These are phyloP conservation scores for Protodeltote pygarga DNA, from an alignment of 2,888 invertebrate genomes.

Conservation along the genomic window DNA sequence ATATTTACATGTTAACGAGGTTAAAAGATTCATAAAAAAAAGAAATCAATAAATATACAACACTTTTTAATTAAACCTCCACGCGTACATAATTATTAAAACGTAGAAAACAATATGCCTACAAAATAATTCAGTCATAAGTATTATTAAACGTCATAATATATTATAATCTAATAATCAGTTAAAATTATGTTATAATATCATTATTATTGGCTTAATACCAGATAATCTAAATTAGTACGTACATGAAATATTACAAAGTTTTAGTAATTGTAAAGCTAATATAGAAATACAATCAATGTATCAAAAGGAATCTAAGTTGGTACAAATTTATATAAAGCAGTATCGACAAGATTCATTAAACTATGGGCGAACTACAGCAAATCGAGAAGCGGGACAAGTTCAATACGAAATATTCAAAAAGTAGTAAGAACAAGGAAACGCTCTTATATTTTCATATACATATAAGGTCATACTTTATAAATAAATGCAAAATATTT, in stretches of 20 bases:
- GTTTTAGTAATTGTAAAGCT: slow-evolving; percentile 11
- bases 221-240: slow-evolving; percentile 1
- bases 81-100: slow-evolving; percentile 37
- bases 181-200: slow-evolving; percentile 9
- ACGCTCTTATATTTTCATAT: too few relatives aligned
- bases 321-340: slow-evolving; percentile 28
- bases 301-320: slow-evolving; percentile 32
- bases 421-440: too few relatives aligned
- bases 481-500: too few relatives aligned
- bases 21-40: too few relatives aligned
- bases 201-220: slow-evolving; percentile 5
- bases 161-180: slow-evolving; percentile 30
- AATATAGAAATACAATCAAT: slow-evolving; percentile 24
- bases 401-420: too few relatives aligned
- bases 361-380: too few relatives aligned
- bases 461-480: too few relatives aligned
- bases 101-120: slow-evolving; percentile 43
- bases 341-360: slow-evolving; percentile 20
- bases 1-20: too few relatives aligned
- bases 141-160: slow-evolving; percentile 25
- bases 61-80: slow-evolving; percentile 40
- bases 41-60: slow-evolving; percentile 8
- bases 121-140: slow-evolving; percentile 47
- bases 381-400: too few relatives aligned
- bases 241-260: slow-evolving; percentile 28